Evolutionary conservation across 1,140 invertebrate genomes (phyloP).

Genomic region (Leptinotarsa lineolata): DNA sequence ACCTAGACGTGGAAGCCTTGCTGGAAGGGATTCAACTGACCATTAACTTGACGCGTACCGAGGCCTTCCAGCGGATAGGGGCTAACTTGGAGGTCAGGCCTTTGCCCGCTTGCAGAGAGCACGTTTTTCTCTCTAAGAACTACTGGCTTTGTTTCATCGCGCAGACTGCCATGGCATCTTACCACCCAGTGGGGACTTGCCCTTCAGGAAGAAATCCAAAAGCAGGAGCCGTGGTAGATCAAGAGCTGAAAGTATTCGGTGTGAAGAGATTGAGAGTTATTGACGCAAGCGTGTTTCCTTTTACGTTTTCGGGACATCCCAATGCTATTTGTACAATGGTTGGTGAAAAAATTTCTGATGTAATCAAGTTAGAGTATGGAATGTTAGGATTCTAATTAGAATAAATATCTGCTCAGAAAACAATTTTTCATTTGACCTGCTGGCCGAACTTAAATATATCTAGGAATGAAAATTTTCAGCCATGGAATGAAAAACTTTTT

Average conservation of each 20-base stretch:
- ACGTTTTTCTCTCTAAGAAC: conserved; percentile 60
- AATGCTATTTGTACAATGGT: conserved; percentile 58
- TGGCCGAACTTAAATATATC: too few species aligned
- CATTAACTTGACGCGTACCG: conserved; percentile 63
- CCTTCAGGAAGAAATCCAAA: conserved; percentile 38
- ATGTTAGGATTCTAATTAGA: not conserved
- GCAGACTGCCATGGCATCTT: conserved; percentile 41
- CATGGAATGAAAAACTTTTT: too few species aligned
- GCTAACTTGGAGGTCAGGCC: conserved; percentile 56
- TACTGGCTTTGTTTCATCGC: conserved; percentile 50
- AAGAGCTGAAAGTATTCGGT: conserved; percentile 37
- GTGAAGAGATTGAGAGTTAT: conserved; percentile 42
- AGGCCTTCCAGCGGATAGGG: conserved; percentile 63
- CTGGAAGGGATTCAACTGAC: conserved; percentile 50
- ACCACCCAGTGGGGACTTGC: conserved; percentile 52
- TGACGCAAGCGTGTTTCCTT: conserved; percentile 47
- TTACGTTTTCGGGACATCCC: conserved; percentile 52
- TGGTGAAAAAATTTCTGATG: conserved; percentile 17
- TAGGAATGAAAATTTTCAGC: too few species aligned
- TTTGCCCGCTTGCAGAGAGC: not conserved
- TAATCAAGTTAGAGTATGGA: conserved; percentile 16
- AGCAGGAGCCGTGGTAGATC: conserved; percentile 35
- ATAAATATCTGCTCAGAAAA: not conserved
- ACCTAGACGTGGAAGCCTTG: conserved; percentile 63
- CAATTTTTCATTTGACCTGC: too few species aligned